Percentiles rank a stretch among this genome's conserved stretches.
Evolutionary conservation across 2,888 invertebrate species (phyloP).

Genomic region (Atrina japonica): DNA sequence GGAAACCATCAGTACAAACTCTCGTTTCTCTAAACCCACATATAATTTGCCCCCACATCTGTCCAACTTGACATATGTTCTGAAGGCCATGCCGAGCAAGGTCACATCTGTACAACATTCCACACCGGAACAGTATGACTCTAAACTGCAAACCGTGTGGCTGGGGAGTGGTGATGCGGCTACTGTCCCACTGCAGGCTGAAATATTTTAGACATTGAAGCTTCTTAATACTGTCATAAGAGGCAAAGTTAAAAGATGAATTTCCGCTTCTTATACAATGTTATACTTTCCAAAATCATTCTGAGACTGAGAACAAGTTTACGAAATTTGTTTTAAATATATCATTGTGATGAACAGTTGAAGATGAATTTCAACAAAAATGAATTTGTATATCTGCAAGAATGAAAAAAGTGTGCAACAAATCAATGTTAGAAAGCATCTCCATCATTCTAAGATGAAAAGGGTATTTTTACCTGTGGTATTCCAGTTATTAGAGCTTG

Average conservation of each 20-base stretch:
- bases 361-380: too few species aligned
- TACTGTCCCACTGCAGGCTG: conserved; percentile 17
- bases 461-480: conserved; percentile 5
- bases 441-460: too few species aligned
- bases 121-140: conserved; percentile 9
- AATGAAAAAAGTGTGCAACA: too few species aligned
- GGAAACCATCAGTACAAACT: not conserved
- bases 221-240: too few species aligned
- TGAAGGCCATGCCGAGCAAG: conserved; percentile 26
- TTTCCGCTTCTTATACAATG: too few species aligned
- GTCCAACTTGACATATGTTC: conserved; percentile 26
- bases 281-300: too few species aligned
- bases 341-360: too few species aligned
- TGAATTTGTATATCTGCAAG: too few species aligned
- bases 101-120: conserved; percentile 23
- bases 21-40: conserved; percentile 51
- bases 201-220: not conserved
- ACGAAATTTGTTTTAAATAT: too few species aligned
- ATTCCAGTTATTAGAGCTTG: conserved; percentile 14
- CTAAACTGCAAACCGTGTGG: conserved; percentile 11
- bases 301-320: too few species aligned
- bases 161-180: conserved; percentile 3
- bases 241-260: too few species aligned
- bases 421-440: too few species aligned
- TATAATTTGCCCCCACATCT: conserved; percentile 44